phyloP scores from a whole-genome alignment of 2,888 invertebrate species.

The Quadroppia sp. region DNA sequence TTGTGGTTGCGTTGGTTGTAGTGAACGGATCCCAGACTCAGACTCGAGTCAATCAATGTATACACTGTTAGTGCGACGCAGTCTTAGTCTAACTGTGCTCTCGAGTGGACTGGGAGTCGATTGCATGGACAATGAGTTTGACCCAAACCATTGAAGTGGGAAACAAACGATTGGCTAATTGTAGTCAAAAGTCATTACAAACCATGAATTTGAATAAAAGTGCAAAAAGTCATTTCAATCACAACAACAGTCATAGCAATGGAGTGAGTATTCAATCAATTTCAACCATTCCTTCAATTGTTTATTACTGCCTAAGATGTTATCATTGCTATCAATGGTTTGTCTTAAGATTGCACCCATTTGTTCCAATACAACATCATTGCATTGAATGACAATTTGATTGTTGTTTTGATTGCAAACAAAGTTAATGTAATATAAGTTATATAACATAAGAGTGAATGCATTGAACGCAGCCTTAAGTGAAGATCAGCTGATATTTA shows the following conservation, averaged over 20 bases:
- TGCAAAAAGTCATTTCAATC: neutral
- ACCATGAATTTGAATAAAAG: constrained; percentile 24
- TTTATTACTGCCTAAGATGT: no score
- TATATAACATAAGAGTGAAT: neutral
- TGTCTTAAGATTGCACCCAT: no score
- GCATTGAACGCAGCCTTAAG: no score
- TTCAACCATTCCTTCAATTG: neutral
- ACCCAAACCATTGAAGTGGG: constrained; percentile 10
- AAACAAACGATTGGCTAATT: neutral
- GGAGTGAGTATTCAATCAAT: neutral
- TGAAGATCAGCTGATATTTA: constrained; percentile 27
- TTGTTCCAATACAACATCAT: neutral
- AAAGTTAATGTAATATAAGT: neutral
- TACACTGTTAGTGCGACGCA: constrained; percentile 17
- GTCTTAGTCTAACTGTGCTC: neutral
- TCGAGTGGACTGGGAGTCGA: no score
- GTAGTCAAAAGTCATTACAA: constrained; percentile 16
- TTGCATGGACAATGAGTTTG: constrained; percentile 1
- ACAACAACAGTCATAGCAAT: neutral
- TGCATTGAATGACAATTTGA: neutral
- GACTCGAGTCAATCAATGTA: no score
- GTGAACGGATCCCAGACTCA: no score
- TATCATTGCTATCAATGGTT: no score
- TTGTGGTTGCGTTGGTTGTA: no score
- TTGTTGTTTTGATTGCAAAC: neutral